Evolutionary conservation across 1,140 invertebrate genomes (phyloP), one percentile per base, ranked within the genome.

Genomic region (Acromyrmex charruanus): DNA sequence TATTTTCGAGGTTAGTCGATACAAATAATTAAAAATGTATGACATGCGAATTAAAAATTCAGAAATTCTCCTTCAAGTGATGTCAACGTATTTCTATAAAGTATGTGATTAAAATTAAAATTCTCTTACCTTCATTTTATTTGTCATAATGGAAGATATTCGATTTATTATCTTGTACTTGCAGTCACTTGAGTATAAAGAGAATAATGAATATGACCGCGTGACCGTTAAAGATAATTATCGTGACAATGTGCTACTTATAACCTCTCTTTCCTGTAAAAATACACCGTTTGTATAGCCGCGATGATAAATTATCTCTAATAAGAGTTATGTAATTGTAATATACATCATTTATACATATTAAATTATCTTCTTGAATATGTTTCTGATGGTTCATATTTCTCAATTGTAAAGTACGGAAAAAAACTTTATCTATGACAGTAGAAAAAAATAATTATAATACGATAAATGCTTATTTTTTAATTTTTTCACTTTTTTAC

Each of bases 121-220:
- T 21, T 59, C 21, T 39, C 9, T 81, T 25, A 81, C 77, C 53
- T 69, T 69, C 9, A 81, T 51, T 7, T 81, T 68, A 21, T 25
- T 69, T 28, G 77, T 31, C 77, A 81, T 69, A 44, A 6, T 69
- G 4, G 0, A 4, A 51, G n/a, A 35, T 35, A 53, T 53, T 53
- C 16, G 14, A 55, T 68, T 55, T 25, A 2, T 28, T 68, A 51
- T 69, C 14, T 61, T 61, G 7, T 28, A 80, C 3, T 18, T 25
- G 25, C 25, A 49, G 55, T 21, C 1, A 51, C 49, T 51, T 51
- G 49, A 16, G 44, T 79, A 79, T 18, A 66, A 79, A 79, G n/a
- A 58, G n/a, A 10, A 58, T 51, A 16, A 51, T 58, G 9, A 21
- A 58, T n/a, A 58, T 3, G 2, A 58, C 18, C 55, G n/a, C 9